Percentiles rank a stretch among this genome's conserved stretches.
phyloP scores from a whole-genome alignment of 2,797 vertebrate species.

The Phoxinus dragarum region DNA sequence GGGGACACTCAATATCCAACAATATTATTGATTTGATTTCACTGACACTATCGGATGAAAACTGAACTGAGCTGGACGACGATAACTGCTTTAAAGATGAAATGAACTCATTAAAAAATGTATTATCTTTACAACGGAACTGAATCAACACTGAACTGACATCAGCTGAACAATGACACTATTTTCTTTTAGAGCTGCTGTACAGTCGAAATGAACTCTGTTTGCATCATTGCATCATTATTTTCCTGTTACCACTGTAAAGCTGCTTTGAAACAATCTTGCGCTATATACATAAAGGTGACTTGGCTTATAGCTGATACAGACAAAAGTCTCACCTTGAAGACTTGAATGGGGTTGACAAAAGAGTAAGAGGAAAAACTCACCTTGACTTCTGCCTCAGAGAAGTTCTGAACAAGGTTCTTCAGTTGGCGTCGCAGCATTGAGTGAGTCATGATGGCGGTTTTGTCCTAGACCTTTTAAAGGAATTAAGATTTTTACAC shows the following conservation, averaged over 20 bases:
- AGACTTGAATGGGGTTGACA: neutral
- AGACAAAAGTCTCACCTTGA: neutral
- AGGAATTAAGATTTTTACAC: constrained; percentile 8
- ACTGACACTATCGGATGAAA: neutral
- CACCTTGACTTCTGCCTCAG: constrained; percentile 98
- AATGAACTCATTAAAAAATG: neutral
- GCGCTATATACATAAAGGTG: neutral
- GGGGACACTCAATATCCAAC: neutral
- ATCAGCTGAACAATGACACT: neutral
- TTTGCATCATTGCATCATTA: neutral
- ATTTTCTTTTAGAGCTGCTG: neutral
- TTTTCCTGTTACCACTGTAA: neutral
- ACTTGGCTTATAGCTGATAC: neutral
- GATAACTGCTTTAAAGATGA: neutral
- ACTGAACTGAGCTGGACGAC: neutral
- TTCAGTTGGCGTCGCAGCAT: constrained; percentile 96
- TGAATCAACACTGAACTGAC: neutral
- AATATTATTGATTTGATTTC: neutral
- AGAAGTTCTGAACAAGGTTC: constrained; percentile 99
- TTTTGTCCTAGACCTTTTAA: constrained; percentile 56
- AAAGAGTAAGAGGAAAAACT: constrained; percentile 19
- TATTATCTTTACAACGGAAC: neutral
- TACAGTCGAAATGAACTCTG: neutral
- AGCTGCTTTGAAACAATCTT: neutral
- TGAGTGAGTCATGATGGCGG: constrained; percentile 92